Conservation (phyloP, 2,797 vertebrate genomes). For the Cirrhinus mrigala region DNA sequence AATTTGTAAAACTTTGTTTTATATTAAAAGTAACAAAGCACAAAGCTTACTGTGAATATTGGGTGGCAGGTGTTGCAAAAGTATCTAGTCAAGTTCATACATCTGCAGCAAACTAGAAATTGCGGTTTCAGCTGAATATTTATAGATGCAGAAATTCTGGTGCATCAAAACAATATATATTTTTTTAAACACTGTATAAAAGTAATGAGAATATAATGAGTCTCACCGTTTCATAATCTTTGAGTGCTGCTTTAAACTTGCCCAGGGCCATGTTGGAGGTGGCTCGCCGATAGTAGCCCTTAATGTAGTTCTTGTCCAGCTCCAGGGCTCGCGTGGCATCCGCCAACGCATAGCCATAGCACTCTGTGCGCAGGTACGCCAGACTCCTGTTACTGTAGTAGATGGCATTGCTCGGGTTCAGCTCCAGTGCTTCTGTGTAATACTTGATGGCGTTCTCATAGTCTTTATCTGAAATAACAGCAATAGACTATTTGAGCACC, state of each 20-base stretch:
- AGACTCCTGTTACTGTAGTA: slow-evolving; percentile 95
- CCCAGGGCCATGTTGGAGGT: slow-evolving; percentile 97
- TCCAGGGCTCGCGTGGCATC: slow-evolving; percentile 91
- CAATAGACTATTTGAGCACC: neutral
- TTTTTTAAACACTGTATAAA: neutral
- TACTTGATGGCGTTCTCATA: slow-evolving; percentile 93
- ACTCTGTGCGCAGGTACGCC: slow-evolving; percentile 95
- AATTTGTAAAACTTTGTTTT: too few relatives aligned
- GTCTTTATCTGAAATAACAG: slow-evolving; percentile 84
- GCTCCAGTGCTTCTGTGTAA: slow-evolving; percentile 90
- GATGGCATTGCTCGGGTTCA: slow-evolving; percentile 89
- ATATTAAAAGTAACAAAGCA: too few relatives aligned
- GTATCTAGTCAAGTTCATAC: too few relatives aligned
- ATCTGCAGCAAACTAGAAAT: neutral
- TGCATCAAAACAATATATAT: neutral
- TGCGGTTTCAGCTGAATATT: neutral
- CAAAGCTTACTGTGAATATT: too few relatives aligned
- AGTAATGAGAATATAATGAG: neutral
- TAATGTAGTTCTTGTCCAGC: slow-evolving; percentile 93
- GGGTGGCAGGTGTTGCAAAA: too few relatives aligned
- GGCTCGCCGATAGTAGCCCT: slow-evolving; percentile 93
- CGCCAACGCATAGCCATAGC: slow-evolving; percentile 93
- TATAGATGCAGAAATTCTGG: neutral
- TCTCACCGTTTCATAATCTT: slow-evolving; percentile 93
- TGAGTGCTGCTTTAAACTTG: slow-evolving; percentile 93